phyloP scores from a whole-genome alignment of 2,113 vertebrate species.

The Sander lucioperca region DNA sequence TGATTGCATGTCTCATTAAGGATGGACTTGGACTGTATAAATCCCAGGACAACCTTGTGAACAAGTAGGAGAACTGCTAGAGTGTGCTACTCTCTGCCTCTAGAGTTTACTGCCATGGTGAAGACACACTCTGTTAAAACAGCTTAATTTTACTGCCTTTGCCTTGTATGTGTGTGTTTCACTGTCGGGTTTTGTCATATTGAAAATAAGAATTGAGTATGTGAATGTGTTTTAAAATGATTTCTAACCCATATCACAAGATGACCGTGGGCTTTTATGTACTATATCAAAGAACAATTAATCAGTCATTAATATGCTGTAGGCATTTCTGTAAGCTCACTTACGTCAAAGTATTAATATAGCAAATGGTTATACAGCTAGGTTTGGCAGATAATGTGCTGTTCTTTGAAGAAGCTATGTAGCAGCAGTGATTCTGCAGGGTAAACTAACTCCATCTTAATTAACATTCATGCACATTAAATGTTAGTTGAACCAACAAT shows the following conservation, averaged over 20 bases:
- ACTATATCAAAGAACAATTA: neutral
- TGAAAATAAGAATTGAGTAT: neutral
- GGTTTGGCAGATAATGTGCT: neutral
- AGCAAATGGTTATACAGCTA: neutral
- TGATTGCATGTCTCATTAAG: conserved; percentile 79
- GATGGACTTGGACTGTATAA: conserved; percentile 49
- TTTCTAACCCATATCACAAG: neutral
- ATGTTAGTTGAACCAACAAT: neutral
- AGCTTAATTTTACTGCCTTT: conserved; percentile 47
- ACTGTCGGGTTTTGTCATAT: neutral
- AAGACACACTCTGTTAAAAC: conserved; percentile 54
- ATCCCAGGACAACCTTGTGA: conserved; percentile 61
- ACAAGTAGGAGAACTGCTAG: conserved; percentile 59
- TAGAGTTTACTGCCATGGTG: conserved; percentile 46
- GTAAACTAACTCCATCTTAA: neutral
- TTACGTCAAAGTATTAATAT: neutral
- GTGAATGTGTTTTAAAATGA: neutral
- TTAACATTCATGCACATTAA: neutral
- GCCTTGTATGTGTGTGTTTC: conserved; percentile 13
- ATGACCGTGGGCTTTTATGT: neutral
- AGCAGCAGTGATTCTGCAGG: neutral
- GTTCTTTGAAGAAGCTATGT: neutral
- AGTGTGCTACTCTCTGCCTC: conserved; percentile 36
- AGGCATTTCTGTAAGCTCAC: neutral
- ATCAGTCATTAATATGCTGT: neutral